Conservation (phyloP, 2,113 vertebrate genomes). For the Taurulus bubalis region DNA sequence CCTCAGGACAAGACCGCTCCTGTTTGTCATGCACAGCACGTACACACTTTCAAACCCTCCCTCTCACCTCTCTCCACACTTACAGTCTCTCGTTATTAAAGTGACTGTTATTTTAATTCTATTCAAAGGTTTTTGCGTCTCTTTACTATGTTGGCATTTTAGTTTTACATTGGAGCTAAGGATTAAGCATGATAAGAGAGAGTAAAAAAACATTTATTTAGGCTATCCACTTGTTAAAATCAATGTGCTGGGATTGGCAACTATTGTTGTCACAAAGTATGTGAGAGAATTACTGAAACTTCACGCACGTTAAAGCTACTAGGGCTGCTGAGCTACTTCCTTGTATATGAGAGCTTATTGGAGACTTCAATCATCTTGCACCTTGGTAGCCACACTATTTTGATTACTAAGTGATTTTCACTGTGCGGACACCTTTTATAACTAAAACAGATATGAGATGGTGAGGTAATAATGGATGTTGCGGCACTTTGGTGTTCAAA, state of each 20-base stretch:
- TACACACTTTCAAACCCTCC: conserved; percentile 11
- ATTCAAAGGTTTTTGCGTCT: neutral
- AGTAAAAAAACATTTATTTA: neutral
- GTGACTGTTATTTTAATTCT: neutral
- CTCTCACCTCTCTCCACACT: neutral
- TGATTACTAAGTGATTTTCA: neutral
- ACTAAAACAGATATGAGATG: neutral
- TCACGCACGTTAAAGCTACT: neutral
- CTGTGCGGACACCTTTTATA: neutral
- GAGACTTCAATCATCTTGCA: neutral
- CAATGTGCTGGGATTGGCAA: neutral
- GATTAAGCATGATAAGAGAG: too few species aligned
- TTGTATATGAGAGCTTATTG: neutral
- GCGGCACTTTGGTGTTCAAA: neutral
- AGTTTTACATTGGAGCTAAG: neutral
- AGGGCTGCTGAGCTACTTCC: neutral
- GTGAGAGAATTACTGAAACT: neutral
- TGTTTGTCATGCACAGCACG: conserved; percentile 43
- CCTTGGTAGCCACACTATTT: neutral
- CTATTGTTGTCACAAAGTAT: neutral
- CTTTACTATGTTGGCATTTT: neutral
- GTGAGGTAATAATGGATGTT: neutral
- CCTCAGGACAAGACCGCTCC: conserved; percentile 44
- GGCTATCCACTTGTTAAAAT: too few species aligned
- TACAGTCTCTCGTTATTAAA: neutral